Base-by-base conservation (phyloP, 2,888 invertebrate genomes). In the Apeira syringaria region DNA sequence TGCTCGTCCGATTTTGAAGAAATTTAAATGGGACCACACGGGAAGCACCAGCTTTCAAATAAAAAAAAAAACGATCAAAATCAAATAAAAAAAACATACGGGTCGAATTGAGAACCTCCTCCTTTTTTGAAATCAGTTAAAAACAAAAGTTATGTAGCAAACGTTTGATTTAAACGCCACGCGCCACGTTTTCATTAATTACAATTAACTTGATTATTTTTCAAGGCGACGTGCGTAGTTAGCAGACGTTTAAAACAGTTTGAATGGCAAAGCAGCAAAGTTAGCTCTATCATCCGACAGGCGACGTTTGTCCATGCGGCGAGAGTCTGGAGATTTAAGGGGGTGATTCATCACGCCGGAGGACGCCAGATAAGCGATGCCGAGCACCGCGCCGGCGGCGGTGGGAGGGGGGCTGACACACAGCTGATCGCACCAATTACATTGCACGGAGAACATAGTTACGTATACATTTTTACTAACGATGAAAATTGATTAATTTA, bases 281-380 rank as follows among this genome's bases (percentile, higher is more conserved):
- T 46, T 44, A 58, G 60, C 60, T 64, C 61, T 69, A 71, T 76
- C 68, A 67, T 63, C 53, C 55, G 61, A 59, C 58, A 51, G 61
- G 56, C 57, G 56, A 58, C 59, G 58, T 62, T 68, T 59, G 60
- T 65, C 58, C 61, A 70, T 68, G 68, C 53, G 62, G 64, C 59
- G 66, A 68, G 71, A 71, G 73, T 68, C 72, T 66, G 61, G 64
- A 78, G 76, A 80, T 75, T 69, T 68, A 74, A 64, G 66, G 56
- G 61, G 71, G 67, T 68, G 74, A 85, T 85, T 80, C 81, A 85
- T 85, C 79, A 83, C 73, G 51, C 62, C 68, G 67, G 73, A 73
- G 74, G 71, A 69, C 64, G 70, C 59, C 69, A 74, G 80, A 79
- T 80, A 81, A 81, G 77, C 69, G 64, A 59, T 59, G 54, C 62